Base-by-base conservation (phyloP, 2,113 vertebrate genomes). In the Scolopax mira region DNA sequence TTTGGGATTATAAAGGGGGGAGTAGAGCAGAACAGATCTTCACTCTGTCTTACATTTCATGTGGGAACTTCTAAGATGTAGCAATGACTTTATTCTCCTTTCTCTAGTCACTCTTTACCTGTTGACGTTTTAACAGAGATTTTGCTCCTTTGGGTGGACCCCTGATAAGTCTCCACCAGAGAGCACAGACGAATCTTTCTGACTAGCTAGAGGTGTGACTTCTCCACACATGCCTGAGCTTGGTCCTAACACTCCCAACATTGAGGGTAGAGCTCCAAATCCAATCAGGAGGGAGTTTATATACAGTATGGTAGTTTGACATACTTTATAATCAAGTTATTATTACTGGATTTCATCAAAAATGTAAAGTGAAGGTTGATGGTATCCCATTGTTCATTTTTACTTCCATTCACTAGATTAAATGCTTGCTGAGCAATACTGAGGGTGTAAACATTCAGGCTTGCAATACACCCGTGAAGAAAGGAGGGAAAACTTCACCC, bases 391-490 rank as follows among this genome's bases (percentile, higher is more conserved):
- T n/a, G 2, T 35, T 79, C 39, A 48, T 74, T 79, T 57, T 48
- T 4, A 35, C 27, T 67, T 64, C 35, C 3, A 1, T 48, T 84
- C 24, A 18, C 22, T n/a, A n/a, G 27, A 31, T 13, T 33, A 42
- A 15, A 22, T 17, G 42, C 9, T 75, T 67, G 60, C 28, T 30
- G 17, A 72, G 30, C 6, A 75, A 41, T 33, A 18, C 7, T 1
- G 18, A 39, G 13, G 11, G 4, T 35, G 52, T n/a, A 46, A 62
- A 33, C 11, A 30, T 33, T 54, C 25, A 62, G 25, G 31, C 23
- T 62, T 67, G 18, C 1, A 0, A 75, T 16, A 52, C 4, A 24
- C 1, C 27, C 1, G 0, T 21, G 69, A n/a, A 35, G 49, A 85
- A 88, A 65, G 57, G 18, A 51, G 31, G 23, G 39, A 60, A 71